A percentile compares a stretch with the other conserved stretches of the same genome.
Conservation (phyloP, 37 sponge, comb jelly and placozoan genomes). For the Eunapius fragilis region DNA sequence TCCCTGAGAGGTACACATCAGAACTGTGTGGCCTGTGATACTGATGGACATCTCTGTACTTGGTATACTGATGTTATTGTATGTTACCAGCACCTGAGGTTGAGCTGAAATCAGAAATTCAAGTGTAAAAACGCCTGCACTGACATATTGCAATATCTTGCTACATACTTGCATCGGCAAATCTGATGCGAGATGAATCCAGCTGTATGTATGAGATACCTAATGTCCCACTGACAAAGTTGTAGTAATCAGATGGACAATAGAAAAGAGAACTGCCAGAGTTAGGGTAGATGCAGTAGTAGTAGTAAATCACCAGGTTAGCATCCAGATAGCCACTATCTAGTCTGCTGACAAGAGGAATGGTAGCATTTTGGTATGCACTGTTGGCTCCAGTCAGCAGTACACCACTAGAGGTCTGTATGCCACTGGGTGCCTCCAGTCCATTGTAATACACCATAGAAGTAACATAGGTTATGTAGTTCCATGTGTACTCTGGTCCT, state of each 20-base stretch:
- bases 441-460: not conserved
- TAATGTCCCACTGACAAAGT: not conserved
- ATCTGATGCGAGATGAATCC: not conserved
- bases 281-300: not conserved
- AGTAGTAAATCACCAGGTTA: not conserved
- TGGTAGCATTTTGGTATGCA: not conserved
- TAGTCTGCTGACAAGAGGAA: not conserved
- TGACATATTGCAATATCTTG: too few relatives aligned
- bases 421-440: not conserved
- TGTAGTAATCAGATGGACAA: not conserved
- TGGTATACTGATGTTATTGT: too few relatives aligned
- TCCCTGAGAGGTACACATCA: too few relatives aligned
- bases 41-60: too few relatives aligned
- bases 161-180: too few relatives aligned
- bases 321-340: not conserved
- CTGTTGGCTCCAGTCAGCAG: not conserved
- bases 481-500: not conserved
- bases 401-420: not conserved
- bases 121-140: too few relatives aligned
- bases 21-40: too few relatives aligned
- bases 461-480: not conserved
- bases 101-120: too few relatives aligned
- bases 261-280: not conserved
- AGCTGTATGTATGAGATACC: not conserved
- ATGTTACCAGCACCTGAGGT: too few relatives aligned